Base-by-base conservation (phyloP, 2,888 invertebrate species). In the Aphidoletes aphidimyza region DNA sequence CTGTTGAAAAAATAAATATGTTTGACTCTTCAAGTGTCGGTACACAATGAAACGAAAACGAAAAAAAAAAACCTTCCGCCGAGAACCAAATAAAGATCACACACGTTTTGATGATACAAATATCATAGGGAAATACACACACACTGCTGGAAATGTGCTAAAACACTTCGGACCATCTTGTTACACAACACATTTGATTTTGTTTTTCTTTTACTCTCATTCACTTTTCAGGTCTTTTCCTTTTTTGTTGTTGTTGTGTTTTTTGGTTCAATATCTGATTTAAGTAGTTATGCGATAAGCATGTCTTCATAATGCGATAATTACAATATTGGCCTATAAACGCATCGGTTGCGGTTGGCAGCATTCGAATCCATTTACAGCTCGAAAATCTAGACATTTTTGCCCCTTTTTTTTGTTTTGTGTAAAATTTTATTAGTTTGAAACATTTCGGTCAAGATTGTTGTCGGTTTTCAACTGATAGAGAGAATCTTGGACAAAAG, bases 251-350 rank as follows among this genome's bases (percentile, higher is more conserved):
- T n/a, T n/a, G n/a, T n/a, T n/a, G n/a, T n/a, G n/a, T n/a, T n/a
- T n/a, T n/a, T n/a, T n/a, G n/a, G n/a, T 22, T 22, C n/a, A 47
- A 54, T 30, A 69, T 30, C 30, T 69, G 69, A 30, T 34, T 30
- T 30, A n/a, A 69, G 30, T 3, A 2, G 54, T 6, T 26, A 9
- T 26, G 22, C 26, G 26, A 2, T 54, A 22, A 54, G 2, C 17
- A 54, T 54, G 26, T 30, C 34, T 69, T 69, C 30, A 30, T 69
- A n/a, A 69, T 69, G 14, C 69, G 69, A 30, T 69, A 69, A 69
- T 69, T 69, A 69, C 69, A 30, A 30, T 69, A 69, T 69, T 69
- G 30, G 30, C 69, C 69, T 30, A 69, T 69, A 69, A 69, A 69
- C 30, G 26, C 30, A 69, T 69, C 34, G 26, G 69, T 69, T 69